A percentile compares a stretch with the other conserved stretches of the same genome.
phyloP scores from a whole-genome alignment of 1,140 invertebrate genomes.

The Aphelenchoides avenae region DNA sequence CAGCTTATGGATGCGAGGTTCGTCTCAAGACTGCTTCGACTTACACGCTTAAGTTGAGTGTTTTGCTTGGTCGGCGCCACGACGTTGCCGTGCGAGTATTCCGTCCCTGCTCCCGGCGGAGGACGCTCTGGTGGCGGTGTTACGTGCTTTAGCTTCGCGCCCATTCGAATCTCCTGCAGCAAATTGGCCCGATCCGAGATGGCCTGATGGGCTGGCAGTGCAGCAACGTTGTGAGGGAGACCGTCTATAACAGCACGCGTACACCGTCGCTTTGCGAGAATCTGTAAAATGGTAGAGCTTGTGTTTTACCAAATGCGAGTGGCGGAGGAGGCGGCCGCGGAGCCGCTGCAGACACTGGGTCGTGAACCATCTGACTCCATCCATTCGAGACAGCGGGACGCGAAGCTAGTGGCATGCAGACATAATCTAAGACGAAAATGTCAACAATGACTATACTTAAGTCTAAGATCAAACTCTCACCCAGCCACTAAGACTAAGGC shows the following conservation, averaged over 20 bases:
- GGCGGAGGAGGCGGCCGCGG: not conserved
- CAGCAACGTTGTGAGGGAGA: not conserved
- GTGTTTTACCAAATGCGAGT: not conserved
- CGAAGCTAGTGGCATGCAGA: too few relatives aligned
- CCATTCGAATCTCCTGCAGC: conserved; percentile 32
- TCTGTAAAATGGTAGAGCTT: not conserved
- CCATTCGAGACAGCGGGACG: not conserved
- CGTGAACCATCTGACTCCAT: not conserved
- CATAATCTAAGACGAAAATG: too few relatives aligned
- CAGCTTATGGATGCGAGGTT: not conserved
- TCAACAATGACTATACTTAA: too few relatives aligned
- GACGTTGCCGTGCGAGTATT: conserved; percentile 26
- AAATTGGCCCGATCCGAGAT: conserved; percentile 13
- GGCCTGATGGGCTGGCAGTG: not conserved
- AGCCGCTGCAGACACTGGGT: not conserved
- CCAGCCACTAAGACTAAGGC: too few relatives aligned
- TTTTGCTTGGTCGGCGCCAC: conserved; percentile 35
- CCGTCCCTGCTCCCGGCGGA: conserved; percentile 10
- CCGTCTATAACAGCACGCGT: not conserved
- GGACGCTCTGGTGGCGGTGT: conserved; percentile 22
- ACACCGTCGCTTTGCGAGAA: not conserved
- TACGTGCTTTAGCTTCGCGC: conserved; percentile 31
- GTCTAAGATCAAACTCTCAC: too few relatives aligned
- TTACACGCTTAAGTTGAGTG: conserved; percentile 30
- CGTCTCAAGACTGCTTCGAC: not conserved